phyloP scores from a whole-genome alignment of 2,797 vertebrate species.

The Brotogeris chrysoptera region DNA sequence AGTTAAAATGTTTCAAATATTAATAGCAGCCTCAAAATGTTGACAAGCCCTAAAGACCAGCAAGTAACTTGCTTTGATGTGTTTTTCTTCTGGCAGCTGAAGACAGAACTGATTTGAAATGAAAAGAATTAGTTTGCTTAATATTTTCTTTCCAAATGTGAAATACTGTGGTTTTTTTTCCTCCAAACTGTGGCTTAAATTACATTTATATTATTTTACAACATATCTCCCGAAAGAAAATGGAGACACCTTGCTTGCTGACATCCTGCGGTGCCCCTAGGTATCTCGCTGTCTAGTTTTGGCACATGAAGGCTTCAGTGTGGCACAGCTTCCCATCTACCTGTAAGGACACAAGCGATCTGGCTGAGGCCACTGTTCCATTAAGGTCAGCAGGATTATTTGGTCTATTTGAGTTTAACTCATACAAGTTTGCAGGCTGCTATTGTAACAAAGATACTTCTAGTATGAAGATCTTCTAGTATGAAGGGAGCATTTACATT shows the following conservation, averaged over 20 bases:
- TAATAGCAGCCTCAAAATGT: constrained; percentile 28
- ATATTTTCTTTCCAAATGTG: constrained; percentile 23
- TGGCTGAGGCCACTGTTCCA: not conserved
- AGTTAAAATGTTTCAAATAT: constrained; percentile 20
- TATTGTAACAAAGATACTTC: not conserved
- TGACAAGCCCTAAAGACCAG: constrained; percentile 16
- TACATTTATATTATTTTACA: not conserved
- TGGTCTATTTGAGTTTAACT: not conserved
- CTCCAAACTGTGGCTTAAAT: not conserved
- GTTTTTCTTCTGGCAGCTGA: constrained; percentile 26
- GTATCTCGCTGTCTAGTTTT: accelerated
- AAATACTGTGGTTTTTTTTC: not conserved
- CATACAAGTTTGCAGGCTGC: not conserved
- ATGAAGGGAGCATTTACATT: not conserved
- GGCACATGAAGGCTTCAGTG: not conserved
- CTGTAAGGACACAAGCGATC: not conserved
- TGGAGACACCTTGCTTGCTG: not conserved
- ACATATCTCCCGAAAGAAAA: not conserved
- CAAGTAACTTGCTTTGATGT: constrained; percentile 27
- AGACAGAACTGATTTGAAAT: constrained; percentile 9
- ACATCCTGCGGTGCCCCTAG: not conserved
- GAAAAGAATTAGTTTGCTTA: constrained; percentile 9
- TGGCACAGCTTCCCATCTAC: not conserved
- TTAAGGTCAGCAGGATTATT: not conserved
- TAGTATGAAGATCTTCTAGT: not conserved